Evolutionary conservation across 2,113 vertebrate genomes (phyloP).

Genomic region (Chelonoidis abingdonii): DNA sequence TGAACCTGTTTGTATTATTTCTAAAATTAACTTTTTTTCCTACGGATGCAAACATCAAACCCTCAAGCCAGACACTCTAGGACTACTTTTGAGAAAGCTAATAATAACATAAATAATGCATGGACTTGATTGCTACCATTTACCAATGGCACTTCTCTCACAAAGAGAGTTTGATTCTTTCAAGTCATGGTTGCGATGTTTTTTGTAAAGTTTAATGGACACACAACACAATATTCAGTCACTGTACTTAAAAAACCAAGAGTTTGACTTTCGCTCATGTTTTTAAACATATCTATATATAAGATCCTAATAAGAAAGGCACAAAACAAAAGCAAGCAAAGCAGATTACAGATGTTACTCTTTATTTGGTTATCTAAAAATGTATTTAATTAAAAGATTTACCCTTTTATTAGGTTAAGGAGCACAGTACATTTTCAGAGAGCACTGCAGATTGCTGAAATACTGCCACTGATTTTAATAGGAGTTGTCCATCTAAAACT

Average conservation of each 20-base stretch:
- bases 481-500: too few relatives aligned
- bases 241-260: neutral
- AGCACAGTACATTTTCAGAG: neutral
- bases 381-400: too few relatives aligned
- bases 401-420: neutral
- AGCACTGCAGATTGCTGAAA: neutral
- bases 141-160: neutral
- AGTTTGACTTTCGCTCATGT: neutral
- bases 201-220: neutral
- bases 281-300: neutral
- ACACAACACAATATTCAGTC: neutral
- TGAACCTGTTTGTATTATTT: neutral
- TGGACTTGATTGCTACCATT: neutral
- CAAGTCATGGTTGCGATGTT: neutral
- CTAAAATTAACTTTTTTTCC: neutral
- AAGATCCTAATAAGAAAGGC: neutral
- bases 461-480: neutral
- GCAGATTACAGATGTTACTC: neutral
- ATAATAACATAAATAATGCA: neutral
- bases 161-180: neutral
- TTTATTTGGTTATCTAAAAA: neutral
- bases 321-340: neutral
- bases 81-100: neutral
- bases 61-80: neutral
- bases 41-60: neutral